Conservation (phyloP, 2,113 vertebrate species). For the Brachyistius frenatus region DNA sequence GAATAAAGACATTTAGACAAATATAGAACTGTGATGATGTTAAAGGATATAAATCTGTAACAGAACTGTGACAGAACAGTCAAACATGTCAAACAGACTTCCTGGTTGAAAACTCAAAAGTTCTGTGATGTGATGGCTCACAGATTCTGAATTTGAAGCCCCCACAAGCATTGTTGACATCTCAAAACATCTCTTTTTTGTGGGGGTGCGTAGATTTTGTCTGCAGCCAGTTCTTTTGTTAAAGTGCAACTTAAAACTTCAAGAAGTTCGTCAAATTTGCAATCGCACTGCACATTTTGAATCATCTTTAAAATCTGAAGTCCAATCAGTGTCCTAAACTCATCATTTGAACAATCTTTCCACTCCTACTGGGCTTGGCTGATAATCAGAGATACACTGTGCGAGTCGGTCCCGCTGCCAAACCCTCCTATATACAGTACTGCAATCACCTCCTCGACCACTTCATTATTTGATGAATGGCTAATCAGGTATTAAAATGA, state of each 20-base stretch:
- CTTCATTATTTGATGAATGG: slow-evolving; percentile 83
- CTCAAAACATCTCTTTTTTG: too few relatives aligned
- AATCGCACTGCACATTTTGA: not conserved
- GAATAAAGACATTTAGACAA: too few relatives aligned
- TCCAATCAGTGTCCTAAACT: not conserved
- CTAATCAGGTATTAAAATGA: slow-evolving; percentile 88
- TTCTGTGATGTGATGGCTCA: too few relatives aligned
- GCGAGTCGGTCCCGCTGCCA: slow-evolving; percentile 27
- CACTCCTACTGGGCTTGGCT: not conserved
- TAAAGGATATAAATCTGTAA: too few relatives aligned
- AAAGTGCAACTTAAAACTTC: not conserved
- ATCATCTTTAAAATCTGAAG: not conserved
- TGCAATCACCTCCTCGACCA: slow-evolving; percentile 57
- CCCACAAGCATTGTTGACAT: too few relatives aligned
- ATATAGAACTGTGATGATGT: too few relatives aligned
- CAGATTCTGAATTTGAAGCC: too few relatives aligned
- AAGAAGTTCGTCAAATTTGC: not conserved
- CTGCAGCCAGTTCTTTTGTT: too few relatives aligned
- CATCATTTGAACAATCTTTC: not conserved
- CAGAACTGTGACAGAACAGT: too few relatives aligned
- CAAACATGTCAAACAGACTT: too few relatives aligned
- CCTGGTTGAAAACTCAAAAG: too few relatives aligned
- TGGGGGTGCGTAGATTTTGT: too few relatives aligned
- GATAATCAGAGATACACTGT: slow-evolving; percentile 47
- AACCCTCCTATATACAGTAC: slow-evolving; percentile 20